Evolutionary conservation across 2,113 vertebrate genomes (phyloP).

Genomic region (Genyomyrus donnyi): DNA sequence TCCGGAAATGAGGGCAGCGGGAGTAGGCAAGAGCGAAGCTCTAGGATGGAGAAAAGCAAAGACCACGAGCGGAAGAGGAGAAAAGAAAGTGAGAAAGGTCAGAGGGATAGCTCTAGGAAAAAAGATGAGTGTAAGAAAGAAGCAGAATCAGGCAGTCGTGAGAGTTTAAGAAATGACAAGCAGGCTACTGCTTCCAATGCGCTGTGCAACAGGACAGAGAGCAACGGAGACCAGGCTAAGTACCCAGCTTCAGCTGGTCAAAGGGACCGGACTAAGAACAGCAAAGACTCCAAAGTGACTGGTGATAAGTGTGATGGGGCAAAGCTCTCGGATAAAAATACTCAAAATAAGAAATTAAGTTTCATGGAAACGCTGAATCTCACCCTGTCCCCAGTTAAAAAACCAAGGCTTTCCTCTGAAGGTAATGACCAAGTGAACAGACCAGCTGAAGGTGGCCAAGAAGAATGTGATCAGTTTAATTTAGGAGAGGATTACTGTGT

Average conservation of each 20-base stretch:
- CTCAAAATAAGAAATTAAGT: constrained; percentile 70
- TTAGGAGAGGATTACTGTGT: constrained; percentile 50
- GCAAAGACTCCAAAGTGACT: neutral
- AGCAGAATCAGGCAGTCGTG: constrained; percentile 12
- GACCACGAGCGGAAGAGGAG: constrained; percentile 48
- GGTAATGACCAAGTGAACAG: neutral
- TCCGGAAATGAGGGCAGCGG: constrained; percentile 42
- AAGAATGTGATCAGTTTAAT: constrained; percentile 31
- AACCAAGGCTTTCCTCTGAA: constrained; percentile 28
- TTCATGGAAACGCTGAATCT: constrained; percentile 97
- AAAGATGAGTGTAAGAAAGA: constrained; percentile 3
- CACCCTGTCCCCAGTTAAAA: constrained; percentile 90
- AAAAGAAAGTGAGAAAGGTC: constrained; percentile 20
- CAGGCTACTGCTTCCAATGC: constrained; percentile 1
- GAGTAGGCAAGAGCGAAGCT: constrained; percentile 31
- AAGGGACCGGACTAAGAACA: neutral
- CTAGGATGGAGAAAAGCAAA: constrained; percentile 37
- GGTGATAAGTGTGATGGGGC: neutral
- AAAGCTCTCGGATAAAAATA: constrained; percentile 35
- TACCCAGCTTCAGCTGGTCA: neutral
- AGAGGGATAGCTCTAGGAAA: constrained; percentile 44
- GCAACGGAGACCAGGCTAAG: neutral
- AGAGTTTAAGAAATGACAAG: neutral
- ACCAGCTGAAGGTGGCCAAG: constrained; percentile 30
- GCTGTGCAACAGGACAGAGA: neutral